Conservation (phyloP, 2,113 vertebrate species). For the western clawed frog (Xenopus tropicalis) region DNA sequence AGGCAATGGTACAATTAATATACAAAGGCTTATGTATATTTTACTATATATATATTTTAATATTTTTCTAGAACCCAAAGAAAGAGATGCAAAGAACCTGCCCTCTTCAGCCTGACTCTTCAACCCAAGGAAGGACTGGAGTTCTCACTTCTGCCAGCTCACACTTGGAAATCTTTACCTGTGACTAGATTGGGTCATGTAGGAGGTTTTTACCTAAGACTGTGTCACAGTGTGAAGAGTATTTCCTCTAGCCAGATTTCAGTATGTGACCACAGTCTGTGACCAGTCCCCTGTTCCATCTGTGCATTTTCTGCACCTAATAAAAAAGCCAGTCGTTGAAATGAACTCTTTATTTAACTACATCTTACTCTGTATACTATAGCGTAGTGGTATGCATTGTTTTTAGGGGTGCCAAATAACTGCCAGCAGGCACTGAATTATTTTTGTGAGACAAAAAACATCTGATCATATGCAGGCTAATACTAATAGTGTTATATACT, state of each 20-base stretch:
- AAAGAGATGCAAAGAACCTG: conserved; percentile 36
- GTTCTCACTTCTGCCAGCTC: neutral
- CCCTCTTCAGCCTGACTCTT: conserved; percentile 29
- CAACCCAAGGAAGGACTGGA: conserved; percentile 24
- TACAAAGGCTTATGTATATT: too few species aligned
- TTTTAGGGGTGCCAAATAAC: too few species aligned
- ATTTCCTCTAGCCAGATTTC: neutral
- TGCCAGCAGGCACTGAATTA: too few species aligned
- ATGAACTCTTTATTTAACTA: neutral
- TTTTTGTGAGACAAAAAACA: too few species aligned
- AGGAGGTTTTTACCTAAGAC: neutral
- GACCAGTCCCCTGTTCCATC: neutral
- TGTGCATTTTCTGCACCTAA: conserved; percentile 40
- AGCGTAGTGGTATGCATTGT: too few species aligned
- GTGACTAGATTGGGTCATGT: neutral
- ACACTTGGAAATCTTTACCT: neutral
- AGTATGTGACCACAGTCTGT: neutral
- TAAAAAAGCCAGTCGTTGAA: conserved; percentile 13
- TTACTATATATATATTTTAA: too few species aligned
- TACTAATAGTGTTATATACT: too few species aligned
- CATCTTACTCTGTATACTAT: too few species aligned
- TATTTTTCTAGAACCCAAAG: conserved; percentile 40
- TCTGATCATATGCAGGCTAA: too few species aligned
- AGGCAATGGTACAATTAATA: too few species aligned
- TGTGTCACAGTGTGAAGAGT: conserved; percentile 15